A percentile compares a stretch with the other conserved stretches of the same genome.
These are phyloP conservation scores for Danio choprae DNA, from an alignment of 2,797 vertebrate genomes.

Conservation along the genomic window DNA sequence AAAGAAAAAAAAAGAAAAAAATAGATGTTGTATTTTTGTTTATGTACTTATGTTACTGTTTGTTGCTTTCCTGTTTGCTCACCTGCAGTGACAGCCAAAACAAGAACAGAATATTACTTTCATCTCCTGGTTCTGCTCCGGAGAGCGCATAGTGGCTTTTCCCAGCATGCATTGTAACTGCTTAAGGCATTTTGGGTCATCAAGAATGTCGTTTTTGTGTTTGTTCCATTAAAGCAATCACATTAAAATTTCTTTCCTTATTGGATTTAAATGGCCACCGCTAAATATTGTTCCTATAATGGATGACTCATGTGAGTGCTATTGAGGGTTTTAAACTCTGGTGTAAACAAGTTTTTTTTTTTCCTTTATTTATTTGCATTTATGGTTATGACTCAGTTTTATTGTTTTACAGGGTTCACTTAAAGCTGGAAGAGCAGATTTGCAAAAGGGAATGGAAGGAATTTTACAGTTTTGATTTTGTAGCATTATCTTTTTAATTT, in stretches of 20 bases:
- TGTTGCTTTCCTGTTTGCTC: conserved; percentile 10
- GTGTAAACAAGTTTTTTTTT: conserved; percentile 12
- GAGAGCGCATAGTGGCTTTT: conserved; percentile 33
- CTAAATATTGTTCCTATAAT: background rate
- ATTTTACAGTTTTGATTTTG: background rate
- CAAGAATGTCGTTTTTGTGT: conserved; percentile 14
- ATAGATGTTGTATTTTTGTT: no score
- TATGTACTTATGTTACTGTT: background rate
- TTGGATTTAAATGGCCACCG: background rate
- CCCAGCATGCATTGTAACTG: conserved; percentile 30
- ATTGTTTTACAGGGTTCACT: background rate
- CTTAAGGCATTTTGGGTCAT: conserved; percentile 39
- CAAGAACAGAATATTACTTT: conserved; percentile 44
- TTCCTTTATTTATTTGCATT: conserved; percentile 1
- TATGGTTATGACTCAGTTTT: conserved; percentile 12
- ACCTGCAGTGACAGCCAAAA: no score
- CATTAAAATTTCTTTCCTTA: background rate
- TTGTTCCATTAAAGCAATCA: conserved; percentile 5
- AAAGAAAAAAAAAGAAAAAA: no score
- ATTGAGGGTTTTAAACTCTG: background rate
- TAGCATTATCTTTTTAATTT: background rate
- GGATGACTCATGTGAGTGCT: background rate
- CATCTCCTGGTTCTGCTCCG: conserved; percentile 35
- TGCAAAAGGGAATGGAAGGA: background rate
- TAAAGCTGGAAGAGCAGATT: background rate